Percentiles rank a stretch among this genome's conserved stretches.
Evolutionary conservation across 1,140 invertebrate genomes (phyloP).

Genomic region (Drosophila pandora): DNA sequence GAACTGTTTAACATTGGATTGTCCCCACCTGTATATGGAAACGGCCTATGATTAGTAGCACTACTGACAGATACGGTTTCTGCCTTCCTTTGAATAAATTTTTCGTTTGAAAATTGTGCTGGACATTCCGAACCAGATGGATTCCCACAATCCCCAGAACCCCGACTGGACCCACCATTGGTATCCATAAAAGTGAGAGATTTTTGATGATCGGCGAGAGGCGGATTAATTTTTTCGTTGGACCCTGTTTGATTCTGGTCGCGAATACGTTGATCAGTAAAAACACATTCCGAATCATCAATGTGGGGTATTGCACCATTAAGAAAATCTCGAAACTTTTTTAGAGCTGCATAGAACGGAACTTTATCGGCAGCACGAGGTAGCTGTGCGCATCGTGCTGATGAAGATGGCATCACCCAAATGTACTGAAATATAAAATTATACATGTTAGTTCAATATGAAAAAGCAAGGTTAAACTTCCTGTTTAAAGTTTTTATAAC

Average conservation of each 20-base stretch:
- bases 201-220: slow-evolving; percentile 16
- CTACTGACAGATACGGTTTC: slow-evolving; percentile 21
- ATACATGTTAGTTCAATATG: neutral
- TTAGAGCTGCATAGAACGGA: slow-evolving; percentile 97
- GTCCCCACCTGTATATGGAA: slow-evolving; percentile 26
- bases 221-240: slow-evolving; percentile 5
- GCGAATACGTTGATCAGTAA: slow-evolving; percentile 91
- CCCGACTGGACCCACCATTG: slow-evolving; percentile 1
- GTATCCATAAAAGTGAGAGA: slow-evolving; percentile 38
- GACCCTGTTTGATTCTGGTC: slow-evolving; percentile 82
- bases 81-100: slow-evolving; percentile 25
- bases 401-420: slow-evolving; percentile 99
- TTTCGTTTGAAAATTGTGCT: slow-evolving; percentile 31
- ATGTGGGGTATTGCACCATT: slow-evolving; percentile 94
- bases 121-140: slow-evolving; percentile 15
- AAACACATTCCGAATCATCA: slow-evolving; percentile 96
- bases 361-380: slow-evolving; percentile 98
- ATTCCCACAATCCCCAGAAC: slow-evolving; percentile 18
- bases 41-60: slow-evolving; percentile 10
- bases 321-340: slow-evolving; percentile 97
- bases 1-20: slow-evolving; percentile 20
- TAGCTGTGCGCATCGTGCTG: slow-evolving; percentile 96
- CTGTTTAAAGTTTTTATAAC: too few relatives aligned
- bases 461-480: too few relatives aligned
- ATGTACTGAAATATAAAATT: slow-evolving; percentile 89